Evolutionary conservation across 2,888 invertebrate species (phyloP), one percentile per base, ranked within the genome.

Genomic region (Lepidonotus clava): DNA sequence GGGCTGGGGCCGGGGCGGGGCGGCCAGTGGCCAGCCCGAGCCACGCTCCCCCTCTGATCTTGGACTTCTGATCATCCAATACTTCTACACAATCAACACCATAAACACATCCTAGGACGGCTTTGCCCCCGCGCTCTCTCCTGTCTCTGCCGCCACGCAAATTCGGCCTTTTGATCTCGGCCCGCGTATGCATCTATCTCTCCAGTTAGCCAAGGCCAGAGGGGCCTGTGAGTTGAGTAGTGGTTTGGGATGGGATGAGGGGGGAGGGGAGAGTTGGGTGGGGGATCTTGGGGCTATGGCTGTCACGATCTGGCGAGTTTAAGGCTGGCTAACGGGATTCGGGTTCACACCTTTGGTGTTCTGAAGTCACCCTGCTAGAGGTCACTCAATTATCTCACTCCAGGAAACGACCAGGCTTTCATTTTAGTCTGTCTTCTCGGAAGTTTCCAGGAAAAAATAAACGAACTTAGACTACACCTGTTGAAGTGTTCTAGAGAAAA

Each of bases 31-130:
- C 71, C 38, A 71, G 71, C 34, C 71, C 36, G 36, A 11, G 1
- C 34, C 38, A 11, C 36, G 8, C 38, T 38, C 34, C 8, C 11
- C 24, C 61, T 71, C 71, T 71, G 71, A 71, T 71, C 71, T 71
- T 24, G 38, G 71, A 71, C 71, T 11, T 71, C 71, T 71, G 71
- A 71, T 71, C 71, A 71, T 71, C 71, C 71, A 71, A 71, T 71
- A 71, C 71, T 71, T 71, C 71, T 71, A 71, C 71, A 71, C 71
- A 71, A 71, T 71, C 71, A 71, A 71, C 71, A 71, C 71, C 71
- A 71, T 71, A 71, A 71, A 71, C 71, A 71, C 71, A 71, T 71
- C 71, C 71, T 71, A 71, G 71, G 71, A 71, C 71, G 67, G 34
- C 34, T 34, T 34, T 34, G 34, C 67, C 34, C 34, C 71, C 71